Evolutionary conservation across 2,888 invertebrate genomes (phyloP).

Genomic region (Lasioglossum lativentre): DNA sequence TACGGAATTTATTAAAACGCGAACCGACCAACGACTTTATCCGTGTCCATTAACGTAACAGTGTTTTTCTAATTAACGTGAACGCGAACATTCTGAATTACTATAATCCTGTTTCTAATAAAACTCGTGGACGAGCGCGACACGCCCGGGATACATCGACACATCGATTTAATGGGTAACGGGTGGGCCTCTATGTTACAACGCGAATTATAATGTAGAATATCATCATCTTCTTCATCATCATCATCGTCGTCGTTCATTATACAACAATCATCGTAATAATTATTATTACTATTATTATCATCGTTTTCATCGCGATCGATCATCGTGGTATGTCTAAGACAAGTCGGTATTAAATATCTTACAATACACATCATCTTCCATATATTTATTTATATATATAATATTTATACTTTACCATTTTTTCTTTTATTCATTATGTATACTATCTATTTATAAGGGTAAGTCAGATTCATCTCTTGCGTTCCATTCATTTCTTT

Average conservation of each 20-base stretch:
- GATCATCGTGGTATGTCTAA: slow-evolving; percentile 79
- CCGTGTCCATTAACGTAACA: slow-evolving; percentile 22
- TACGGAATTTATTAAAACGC: slow-evolving; percentile 46
- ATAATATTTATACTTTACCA: slow-evolving; percentile 77
- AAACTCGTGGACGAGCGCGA: slow-evolving; percentile 70
- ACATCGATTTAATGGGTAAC: slow-evolving; percentile 82
- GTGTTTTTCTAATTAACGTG: slow-evolving; percentile 48
- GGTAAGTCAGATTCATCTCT: slow-evolving; percentile 81
- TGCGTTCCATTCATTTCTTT: slow-evolving; percentile 71
- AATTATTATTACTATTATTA: slow-evolving; percentile 70
- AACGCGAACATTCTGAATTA: not conserved
- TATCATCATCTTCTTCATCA: slow-evolving; percentile 67
- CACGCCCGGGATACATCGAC: slow-evolving; percentile 81
- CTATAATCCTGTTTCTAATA: slow-evolving; percentile 5
- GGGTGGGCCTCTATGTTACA: slow-evolving; percentile 81
- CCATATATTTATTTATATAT: slow-evolving; percentile 78
- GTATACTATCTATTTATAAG: slow-evolving; percentile 81
- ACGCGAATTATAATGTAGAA: slow-evolving; percentile 79
- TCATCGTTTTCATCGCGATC: slow-evolving; percentile 71
- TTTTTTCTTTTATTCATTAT: slow-evolving; percentile 75
- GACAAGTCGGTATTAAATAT: slow-evolving; percentile 82
- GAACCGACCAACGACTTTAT: slow-evolving; percentile 32
- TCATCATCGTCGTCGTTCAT: slow-evolving; percentile 65
- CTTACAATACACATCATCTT: slow-evolving; percentile 83
- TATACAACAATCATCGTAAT: slow-evolving; percentile 71